Evolutionary conservation across 2,888 invertebrate species (phyloP), one percentile per base, ranked within the genome.

Genomic region (Myathropa florea): DNA sequence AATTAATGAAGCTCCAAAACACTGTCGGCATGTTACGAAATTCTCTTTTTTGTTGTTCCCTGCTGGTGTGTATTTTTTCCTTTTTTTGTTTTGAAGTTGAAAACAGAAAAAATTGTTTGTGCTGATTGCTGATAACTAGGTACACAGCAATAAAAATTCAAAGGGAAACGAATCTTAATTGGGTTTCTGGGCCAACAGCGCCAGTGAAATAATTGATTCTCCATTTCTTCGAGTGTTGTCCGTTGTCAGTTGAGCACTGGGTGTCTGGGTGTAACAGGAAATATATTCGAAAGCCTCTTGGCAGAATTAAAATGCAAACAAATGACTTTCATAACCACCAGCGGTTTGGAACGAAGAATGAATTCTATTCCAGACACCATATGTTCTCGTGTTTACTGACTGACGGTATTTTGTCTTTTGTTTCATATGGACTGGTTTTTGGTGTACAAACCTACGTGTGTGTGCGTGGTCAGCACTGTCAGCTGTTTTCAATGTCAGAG

Each of bases 101-200:
- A 46, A 33, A 7, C 33, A 33, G 12, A 57, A 64, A 46, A 33
- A 64, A 33, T 57, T 79, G 65, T 46, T 84, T 84, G n/a, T 72
- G 84, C 76, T 72, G 76, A 76, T 72, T 68, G 61, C 61, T 64
- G 26, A 72, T 60, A 79, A 79, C 79, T 65, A 65, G 64, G 57
- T 71, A 36, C 46, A 53, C 53, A 72, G 36, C 46, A 30, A 65
- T 61, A 71, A 46, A 46, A 68, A 36, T 71, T 79, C 65, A 85
- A 81, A 85, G 85, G 85, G 85, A 85, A 85, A 85, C 60, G 85
- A 85, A 82, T 78, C 85, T 78, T 78, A 85, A 85, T 85, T 85
- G 36, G 85, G 85, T 85, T 85, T 82, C 72, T 85, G 77, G 85
- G 85, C 72, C 85, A 85, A 53, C 81, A 77, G 80, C 72, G 63